Base-by-base conservation (phyloP, 2,113 vertebrate species). In the Myxocyprinus asiaticus region DNA sequence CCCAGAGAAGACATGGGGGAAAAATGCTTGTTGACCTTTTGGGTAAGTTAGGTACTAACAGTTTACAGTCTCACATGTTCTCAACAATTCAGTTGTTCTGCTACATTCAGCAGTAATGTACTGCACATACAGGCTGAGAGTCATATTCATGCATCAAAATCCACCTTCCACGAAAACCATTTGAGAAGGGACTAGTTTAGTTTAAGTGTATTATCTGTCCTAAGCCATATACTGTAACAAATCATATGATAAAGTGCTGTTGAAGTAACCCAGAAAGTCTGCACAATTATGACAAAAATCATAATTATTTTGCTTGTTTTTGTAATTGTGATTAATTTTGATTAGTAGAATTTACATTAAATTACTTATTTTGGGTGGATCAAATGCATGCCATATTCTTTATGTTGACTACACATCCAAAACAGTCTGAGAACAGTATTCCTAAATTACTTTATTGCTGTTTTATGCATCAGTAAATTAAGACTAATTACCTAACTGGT, bases 241-340 rank as follows among this genome's bases (percentile, higher is more conserved):
- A 64, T 15, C 4, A 15, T 33, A 79, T 79, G 56, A 66, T 58
- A 73, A 71, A 55, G 68, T 17, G 42, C 42, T 5, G 56, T 70
- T 12, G 48, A 7, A 56, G 50, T 56, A 66, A 73, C 42, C 8
- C 11, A 67, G 33, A n/a, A 67, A 14, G 8, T 42, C 17, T 43
- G 62, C 53, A 73, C 43, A 51, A 59, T 33, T 33, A 33, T 33
- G 22, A 33, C 22, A 33, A 33, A 33, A 33, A 33, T 33, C 22
- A 1, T 3, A 33, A 33, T 33, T 33, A 33, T 33, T 33, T 33
- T 33, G 22, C 22, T 33, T 33, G 22, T 33, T 33, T 33, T 33
- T 33, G 22, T 33, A 33, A 33, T 33, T 33, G 3, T 33, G 22
- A 33, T 33, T 33, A 33, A 33, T 33, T 33, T 33, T 33, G 22